These are phyloP conservation scores for Lepidocyrtinus sp. DNA, from an alignment of 2,888 invertebrate species.

Conservation along the genomic window DNA sequence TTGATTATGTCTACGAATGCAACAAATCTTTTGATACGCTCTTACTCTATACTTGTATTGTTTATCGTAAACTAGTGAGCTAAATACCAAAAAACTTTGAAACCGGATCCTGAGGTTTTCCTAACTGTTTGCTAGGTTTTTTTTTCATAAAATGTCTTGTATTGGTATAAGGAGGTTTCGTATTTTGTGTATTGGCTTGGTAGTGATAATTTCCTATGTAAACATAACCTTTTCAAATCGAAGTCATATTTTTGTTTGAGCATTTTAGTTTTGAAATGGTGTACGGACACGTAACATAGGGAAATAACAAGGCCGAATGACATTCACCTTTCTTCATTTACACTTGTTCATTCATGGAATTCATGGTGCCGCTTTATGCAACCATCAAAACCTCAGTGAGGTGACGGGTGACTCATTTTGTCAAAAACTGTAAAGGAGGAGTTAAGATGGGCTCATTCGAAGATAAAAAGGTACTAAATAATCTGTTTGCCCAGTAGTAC, in stretches of 20 bases:
- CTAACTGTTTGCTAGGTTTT: slow-evolving; percentile 24
- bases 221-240: neutral
- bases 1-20: neutral
- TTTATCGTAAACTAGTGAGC: slow-evolving; percentile 40
- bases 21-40: neutral
- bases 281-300: slow-evolving; percentile 2
- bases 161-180: slow-evolving; percentile 6
- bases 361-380: no score
- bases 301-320: slow-evolving; percentile 43
- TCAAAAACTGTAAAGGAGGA: slow-evolving; percentile 19
- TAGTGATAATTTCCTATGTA: neutral
- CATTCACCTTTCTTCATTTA: slow-evolving; percentile 34
- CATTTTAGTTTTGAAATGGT: slow-evolving; percentile 12
- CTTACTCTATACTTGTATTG: neutral
- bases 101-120: slow-evolving; percentile 49
- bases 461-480: slow-evolving; percentile 1
- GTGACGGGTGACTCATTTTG: no score
- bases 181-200: no score
- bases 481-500: neutral
- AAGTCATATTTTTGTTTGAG: neutral
- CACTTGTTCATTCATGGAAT: neutral
- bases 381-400: no score
- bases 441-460: neutral
- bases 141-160: neutral
- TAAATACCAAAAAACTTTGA: slow-evolving; percentile 41